Evolutionary conservation across 1,140 invertebrate genomes (phyloP).

Genomic region (Hylaeus anthracinus): DNA sequence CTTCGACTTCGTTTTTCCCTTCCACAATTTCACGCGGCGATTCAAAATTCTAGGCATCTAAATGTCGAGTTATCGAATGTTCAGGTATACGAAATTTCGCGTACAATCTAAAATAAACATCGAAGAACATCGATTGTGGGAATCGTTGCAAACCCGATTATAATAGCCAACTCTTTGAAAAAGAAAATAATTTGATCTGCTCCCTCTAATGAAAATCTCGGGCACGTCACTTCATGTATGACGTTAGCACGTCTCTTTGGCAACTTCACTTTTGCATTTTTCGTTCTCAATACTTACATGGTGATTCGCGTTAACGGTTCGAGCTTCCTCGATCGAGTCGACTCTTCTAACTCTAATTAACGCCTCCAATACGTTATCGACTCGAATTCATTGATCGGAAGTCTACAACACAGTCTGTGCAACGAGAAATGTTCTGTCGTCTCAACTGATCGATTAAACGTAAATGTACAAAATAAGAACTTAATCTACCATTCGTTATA

Average conservation of each 20-base stretch:
- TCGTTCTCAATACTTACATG: constrained; percentile 43
- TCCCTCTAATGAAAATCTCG: constrained; percentile 43
- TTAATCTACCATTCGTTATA: not conserved
- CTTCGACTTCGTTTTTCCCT: not conserved
- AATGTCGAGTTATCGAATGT: not conserved
- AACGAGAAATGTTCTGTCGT: not conserved
- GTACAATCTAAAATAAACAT: too few species aligned
- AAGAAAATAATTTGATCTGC: constrained; percentile 7
- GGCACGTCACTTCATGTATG: constrained; percentile 32
- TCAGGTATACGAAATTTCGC: not conserved
- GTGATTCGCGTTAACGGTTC: constrained; percentile 8
- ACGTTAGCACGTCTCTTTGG: constrained; percentile 68
- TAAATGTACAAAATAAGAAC: constrained; percentile 22
- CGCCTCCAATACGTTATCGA: not conserved
- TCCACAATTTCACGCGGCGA: not conserved
- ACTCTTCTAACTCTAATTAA: not conserved
- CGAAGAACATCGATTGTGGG: too few species aligned
- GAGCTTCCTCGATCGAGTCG: constrained; percentile 1
- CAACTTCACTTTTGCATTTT: constrained; percentile 65
- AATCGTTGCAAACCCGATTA: not conserved
- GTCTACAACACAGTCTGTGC: not conserved
- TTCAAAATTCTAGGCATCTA: not conserved
- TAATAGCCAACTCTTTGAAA: not conserved
- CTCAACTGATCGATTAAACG: not conserved
- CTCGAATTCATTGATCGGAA: not conserved